Evolutionary conservation across 2,797 vertebrate genomes (phyloP), one percentile per base, ranked within the genome.

Genomic region (Chiloscyllium punctatum): DNA sequence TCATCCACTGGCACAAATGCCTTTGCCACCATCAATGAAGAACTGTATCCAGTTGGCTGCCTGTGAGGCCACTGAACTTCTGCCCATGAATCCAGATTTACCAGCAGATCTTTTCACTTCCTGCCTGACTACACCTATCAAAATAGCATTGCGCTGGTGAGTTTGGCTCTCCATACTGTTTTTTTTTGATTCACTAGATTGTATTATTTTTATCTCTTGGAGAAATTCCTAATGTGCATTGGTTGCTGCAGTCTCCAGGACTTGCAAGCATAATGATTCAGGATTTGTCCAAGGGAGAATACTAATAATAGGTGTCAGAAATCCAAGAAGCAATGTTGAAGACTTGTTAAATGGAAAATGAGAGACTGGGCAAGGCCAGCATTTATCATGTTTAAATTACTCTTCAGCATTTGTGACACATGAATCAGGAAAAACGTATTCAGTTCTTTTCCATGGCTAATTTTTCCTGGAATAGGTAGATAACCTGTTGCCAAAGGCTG

Each of bases 1-100:
- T 97, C 99, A 99, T 96, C 99, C 99, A 0, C 98, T 99, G 0
- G 99, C 99, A 33, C 99, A 99, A 97, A 98, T 99, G 99, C 99
- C 99, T 0, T 96, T 99, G 96, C 99, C 99, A 0, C 99, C 99
- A 0, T 99, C 99, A 0, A 99, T 99, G 99, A 99, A 99, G 97
- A 99, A 99, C 97, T 99, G 99, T 97, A 99, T 99, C 96, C 99
- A 99, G 97, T 97, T 99, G 97, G 99, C 99, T 0, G 99, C 99
- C 23, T 99, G 99, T 0, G 99, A 99, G 96, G 98, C 99, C 97
- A 98, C 96, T 0, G 99, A 99, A 97, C 97, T 99, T 96, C 97
- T 99, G 68, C 99, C 99, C 96, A 99, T 99, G 99, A 99, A 99
- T 97, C 99, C 99, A 0, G 99, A 99, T 97, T 98, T 99, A 96